These are phyloP conservation scores for Epinotia brunnichana DNA, from an alignment of 2,888 invertebrate species.

Conservation along the genomic window DNA sequence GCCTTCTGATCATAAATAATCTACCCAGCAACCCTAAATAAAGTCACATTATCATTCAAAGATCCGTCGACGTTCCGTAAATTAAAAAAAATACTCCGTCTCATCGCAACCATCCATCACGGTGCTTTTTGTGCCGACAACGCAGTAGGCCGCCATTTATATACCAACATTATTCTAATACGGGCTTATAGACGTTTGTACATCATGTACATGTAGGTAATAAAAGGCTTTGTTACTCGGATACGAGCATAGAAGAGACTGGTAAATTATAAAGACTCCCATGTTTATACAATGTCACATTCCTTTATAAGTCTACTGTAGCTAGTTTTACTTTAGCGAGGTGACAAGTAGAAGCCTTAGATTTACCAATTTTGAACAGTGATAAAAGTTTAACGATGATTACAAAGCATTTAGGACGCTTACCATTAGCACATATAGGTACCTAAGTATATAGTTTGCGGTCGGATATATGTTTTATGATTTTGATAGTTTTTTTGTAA, in stretches of 20 bases:
- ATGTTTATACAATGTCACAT: no score
- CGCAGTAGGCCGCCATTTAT: conserved; percentile 18
- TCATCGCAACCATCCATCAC: conserved; percentile 25
- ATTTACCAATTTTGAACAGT: no score
- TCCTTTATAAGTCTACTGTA: no score
- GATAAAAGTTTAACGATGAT: no score
- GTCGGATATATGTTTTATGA: no score
- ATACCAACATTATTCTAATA: conserved; percentile 23
- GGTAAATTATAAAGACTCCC: neutral
- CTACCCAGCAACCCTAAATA: neutral
- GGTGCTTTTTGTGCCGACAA: conserved; percentile 17
- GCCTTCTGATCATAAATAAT: neutral
- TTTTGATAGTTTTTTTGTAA: no score
- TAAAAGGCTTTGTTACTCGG: neutral
- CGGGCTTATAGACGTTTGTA: neutral
- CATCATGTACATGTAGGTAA: neutral
- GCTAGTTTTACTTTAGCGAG: no score
- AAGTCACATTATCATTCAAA: conserved; percentile 25
- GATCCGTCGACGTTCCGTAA: conserved; percentile 23
- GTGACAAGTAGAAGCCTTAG: no score
- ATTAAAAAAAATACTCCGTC: conserved; percentile 28
- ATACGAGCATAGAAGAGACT: neutral
- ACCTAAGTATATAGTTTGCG: no score
- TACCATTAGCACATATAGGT: no score
- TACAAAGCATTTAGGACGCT: no score